Base-by-base conservation (phyloP, 2,888 invertebrate species). In the Petrophora chlorosata region DNA sequence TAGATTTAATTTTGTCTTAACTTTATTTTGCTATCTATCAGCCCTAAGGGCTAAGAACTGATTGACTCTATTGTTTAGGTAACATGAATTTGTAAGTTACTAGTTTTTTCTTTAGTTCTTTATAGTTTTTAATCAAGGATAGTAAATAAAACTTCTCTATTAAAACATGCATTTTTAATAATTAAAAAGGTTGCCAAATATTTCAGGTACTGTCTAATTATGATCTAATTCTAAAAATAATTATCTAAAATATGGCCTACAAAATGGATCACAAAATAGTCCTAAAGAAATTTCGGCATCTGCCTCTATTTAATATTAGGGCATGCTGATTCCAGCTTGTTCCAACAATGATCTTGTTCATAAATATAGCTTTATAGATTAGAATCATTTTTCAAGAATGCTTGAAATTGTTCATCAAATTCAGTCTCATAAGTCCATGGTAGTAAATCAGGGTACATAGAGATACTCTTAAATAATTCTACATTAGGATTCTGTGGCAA, bases 401-500 rank as follows among this genome's bases (percentile, higher is more conserved):
- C 80, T 70, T 85, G 81, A 48, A 90, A 89, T 49, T 85, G 83
- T 44, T 84, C 83, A 75, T 88, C 82, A 67, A 90, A 88, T 50
- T 83, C 74, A 3, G 73, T 70, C 67, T 90, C 90, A 67, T 83
- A 80, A 1, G 90, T 90, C 86, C 88, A 90, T 1, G 90, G 89
- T 65, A 84, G 64, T 48, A 91, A 73, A 46, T 88, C 85, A n/a
- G 90, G 90, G 50, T 88, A 88, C 79, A 85, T 79, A 14, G 74
- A 70, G 9, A 90, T 79, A 46, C 77, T 76, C 23, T 44, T 65
- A 28, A 85, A 62, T 23, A 89, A 67, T 63, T 79, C 75, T 10
- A 70, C 65, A 66, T 81, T 76, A 3, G 76, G 70, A 63, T 82
- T 79, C 48, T 79, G 71, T 2, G 91, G 87, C 29, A 91, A 59